phyloP scores from a whole-genome alignment of 2,113 vertebrate genomes.

The Bambusicola thoracicus region DNA sequence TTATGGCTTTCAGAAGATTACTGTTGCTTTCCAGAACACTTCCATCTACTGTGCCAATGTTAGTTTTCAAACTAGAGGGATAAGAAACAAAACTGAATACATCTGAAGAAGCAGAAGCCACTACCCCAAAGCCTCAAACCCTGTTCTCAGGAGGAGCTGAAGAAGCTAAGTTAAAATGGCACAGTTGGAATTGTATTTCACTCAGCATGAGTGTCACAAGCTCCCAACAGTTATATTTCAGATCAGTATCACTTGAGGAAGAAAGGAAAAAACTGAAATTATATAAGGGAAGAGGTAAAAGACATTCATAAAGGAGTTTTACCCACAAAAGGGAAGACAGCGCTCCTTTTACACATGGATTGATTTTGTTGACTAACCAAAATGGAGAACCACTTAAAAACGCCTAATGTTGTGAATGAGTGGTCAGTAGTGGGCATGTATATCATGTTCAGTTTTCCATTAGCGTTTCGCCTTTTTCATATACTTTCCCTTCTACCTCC shows the following conservation, averaged over 20 bases:
- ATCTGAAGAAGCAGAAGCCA: not conserved
- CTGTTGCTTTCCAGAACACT: not conserved
- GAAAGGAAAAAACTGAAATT: not conserved
- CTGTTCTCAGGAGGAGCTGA: not conserved
- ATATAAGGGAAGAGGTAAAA: not conserved
- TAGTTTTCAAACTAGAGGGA: not conserved
- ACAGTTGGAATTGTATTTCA: not conserved
- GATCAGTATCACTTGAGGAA: not conserved
- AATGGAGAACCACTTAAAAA: slow-evolving; percentile 6
- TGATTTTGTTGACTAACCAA: not conserved
- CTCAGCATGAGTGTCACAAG: not conserved
- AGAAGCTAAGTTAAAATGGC: not conserved
- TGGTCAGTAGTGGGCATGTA: not conserved
- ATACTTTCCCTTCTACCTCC: not conserved
- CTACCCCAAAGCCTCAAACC: not conserved
- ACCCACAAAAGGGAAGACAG: not conserved
- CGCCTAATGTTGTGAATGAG: not conserved
- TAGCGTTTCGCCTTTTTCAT: not conserved
- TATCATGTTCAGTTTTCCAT: not conserved
- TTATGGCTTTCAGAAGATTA: not conserved
- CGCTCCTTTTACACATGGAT: not conserved
- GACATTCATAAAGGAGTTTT: not conserved
- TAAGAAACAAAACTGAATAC: not conserved
- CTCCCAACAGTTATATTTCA: not conserved
- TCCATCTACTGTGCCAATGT: not conserved